Base-by-base conservation (phyloP, 2,113 vertebrate species). In the Pelusios castaneus region DNA sequence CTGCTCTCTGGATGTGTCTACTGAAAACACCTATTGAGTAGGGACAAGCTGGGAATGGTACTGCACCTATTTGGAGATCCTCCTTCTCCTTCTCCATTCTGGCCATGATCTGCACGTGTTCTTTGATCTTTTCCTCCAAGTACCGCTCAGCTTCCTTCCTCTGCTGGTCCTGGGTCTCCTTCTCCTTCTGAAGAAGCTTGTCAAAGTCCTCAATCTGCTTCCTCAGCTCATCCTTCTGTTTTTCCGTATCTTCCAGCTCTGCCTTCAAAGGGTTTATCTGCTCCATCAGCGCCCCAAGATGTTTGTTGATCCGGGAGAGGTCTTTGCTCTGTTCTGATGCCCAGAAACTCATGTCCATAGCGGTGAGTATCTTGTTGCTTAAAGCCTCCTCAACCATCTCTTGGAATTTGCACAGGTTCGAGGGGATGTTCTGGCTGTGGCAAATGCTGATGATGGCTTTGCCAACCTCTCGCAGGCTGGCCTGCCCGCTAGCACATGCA, bases 351-450 rank as follows among this genome's bases (percentile, higher is more conserved):
- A 99, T 3, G 3, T 99, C 99, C 1, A n/a, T 79, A 3, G 98
- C 97, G 0, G 98, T 98, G 93, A 99, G 97, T 0, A 82, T 97
- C 79, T 94, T 98, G n/a, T 93, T 88, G 43, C 97, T 98, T 31
- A 97, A 24, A 1, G 90, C 96, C 27, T 98, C 98, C 84, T 97
- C 97, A 60, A 99, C 94, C 55, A 95, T 96, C 52, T 92, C 97
- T 86, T 98, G 97, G 80, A 99, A 98, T 45, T 89, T 98, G 97
- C 97, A 95, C 41, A 99, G 97, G 38, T 98, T 98, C 0, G 98
- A 99, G 55, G 99, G 98, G 94, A 99, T 97, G 89, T 99, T 99
- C 95, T 99, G 98, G 85, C 97, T 98, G 94, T 92, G 97, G 93
- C 99, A 99, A 88, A 99, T 92, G 81, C 96, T 91, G 54, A 98